Percentiles rank a stretch among this genome's conserved stretches.
Evolutionary conservation across 2,113 vertebrate genomes (phyloP).

Genomic region (Bubo bubo): DNA sequence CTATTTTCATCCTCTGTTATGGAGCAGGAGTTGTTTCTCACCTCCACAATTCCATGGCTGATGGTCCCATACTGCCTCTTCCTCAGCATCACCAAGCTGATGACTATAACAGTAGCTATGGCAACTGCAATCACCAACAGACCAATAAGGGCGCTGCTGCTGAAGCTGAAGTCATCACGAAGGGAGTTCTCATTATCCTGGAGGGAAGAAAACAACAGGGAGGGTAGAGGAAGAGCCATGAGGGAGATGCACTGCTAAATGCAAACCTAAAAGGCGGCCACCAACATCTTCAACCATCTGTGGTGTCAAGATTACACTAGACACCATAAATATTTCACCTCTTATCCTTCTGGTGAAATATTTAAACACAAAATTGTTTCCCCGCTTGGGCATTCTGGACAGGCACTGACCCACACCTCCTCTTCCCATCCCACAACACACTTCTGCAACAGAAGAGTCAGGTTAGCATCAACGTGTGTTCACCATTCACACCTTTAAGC

Average conservation of each 20-base stretch:
- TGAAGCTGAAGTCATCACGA: slow-evolving; percentile 90
- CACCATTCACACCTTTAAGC: not conserved
- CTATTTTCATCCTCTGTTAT: not conserved
- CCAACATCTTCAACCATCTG: not conserved
- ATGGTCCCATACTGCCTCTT: slow-evolving; percentile 97
- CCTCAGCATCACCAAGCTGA: slow-evolving; percentile 95
- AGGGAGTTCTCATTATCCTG: slow-evolving; percentile 86
- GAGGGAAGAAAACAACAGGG: not conserved
- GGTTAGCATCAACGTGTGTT: fast-evolving
- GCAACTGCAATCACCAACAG: slow-evolving; percentile 94
- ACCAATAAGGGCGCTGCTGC: slow-evolving; percentile 92
- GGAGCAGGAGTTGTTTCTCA: slow-evolving; percentile 69
- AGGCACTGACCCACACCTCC: not conserved
- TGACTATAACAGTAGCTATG: slow-evolving; percentile 93
- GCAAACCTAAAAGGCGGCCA: not conserved
- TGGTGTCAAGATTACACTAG: not conserved
- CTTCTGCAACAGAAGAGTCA: not conserved
- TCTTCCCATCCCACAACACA: not conserved
- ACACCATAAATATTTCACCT: not conserved
- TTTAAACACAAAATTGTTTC: not conserved
- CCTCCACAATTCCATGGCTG: slow-evolving; percentile 98
- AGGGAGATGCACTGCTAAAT: not conserved
- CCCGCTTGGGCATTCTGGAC: not conserved
- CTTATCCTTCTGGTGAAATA: too few species aligned
- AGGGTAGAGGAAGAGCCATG: not conserved